These are phyloP conservation scores for Phaethornis superciliosus DNA, from an alignment of 2,113 vertebrate genomes.

Conservation along the genomic window DNA sequence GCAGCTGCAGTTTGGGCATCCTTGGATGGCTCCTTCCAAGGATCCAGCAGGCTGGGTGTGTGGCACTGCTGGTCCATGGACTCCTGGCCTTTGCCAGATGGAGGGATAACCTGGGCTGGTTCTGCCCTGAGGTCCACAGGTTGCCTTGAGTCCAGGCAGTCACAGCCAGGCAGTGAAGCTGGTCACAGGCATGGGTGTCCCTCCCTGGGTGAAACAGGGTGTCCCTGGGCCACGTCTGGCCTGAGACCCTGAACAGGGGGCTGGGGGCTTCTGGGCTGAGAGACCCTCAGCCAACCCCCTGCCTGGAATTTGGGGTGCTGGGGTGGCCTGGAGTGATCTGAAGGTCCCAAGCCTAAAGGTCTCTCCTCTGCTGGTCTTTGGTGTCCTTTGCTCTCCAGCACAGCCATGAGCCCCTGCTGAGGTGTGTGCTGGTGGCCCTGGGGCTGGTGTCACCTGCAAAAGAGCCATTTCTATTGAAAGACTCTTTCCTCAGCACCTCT, in stretches of 20 bases:
- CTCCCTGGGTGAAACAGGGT: no score
- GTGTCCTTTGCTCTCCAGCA: neutral
- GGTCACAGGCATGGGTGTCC: neutral
- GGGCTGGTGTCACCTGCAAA: neutral
- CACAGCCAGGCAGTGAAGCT: accelerated
- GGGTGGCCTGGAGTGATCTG: neutral
- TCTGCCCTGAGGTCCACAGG: neutral
- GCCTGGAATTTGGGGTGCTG: neutral
- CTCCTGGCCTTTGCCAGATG: accelerated
- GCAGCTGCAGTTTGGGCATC: neutral
- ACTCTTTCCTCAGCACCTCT: neutral
- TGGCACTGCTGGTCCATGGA: neutral
- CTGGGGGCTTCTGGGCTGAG: neutral
- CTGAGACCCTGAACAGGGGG: neutral
- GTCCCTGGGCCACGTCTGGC: neutral
- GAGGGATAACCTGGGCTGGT: neutral
- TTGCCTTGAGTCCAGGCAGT: no score
- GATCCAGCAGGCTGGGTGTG: accelerated
- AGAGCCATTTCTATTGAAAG: neutral
- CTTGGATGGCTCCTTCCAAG: neutral
- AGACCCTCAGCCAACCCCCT: neutral
- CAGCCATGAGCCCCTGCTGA: neutral
- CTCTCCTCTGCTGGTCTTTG: accelerated
- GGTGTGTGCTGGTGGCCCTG: neutral
- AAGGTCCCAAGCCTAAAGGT: neutral